These are phyloP conservation scores for Colius striatus DNA, from an alignment of 2,113 vertebrate genomes.

Conservation along the genomic window DNA sequence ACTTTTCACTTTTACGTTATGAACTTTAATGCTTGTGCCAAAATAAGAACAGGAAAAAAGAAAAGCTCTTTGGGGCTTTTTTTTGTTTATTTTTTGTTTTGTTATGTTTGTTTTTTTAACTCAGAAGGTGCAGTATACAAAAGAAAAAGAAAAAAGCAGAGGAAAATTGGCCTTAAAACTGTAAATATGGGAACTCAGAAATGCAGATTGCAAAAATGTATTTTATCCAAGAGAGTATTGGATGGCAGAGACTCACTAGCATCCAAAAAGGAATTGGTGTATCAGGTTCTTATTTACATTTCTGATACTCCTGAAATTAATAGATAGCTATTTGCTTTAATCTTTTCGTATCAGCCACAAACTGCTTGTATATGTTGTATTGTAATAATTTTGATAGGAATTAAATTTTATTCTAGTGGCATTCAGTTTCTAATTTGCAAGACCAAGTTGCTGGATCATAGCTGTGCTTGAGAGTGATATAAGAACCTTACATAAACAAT, in stretches of 20 bases:
- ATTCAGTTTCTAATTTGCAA: constrained; percentile 58
- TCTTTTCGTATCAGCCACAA: constrained; percentile 65
- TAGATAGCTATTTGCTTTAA: constrained; percentile 75
- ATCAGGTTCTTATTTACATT: constrained; percentile 74
- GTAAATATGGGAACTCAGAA: constrained; percentile 30
- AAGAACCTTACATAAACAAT: constrained; percentile 43
- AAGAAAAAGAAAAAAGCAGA: neutral
- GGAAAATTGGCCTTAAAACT: constrained; percentile 17
- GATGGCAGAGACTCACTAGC: constrained; percentile 7
- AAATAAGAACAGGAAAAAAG: constrained; percentile 38
- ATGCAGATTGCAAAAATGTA: constrained; percentile 26
- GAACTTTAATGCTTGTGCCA: neutral
- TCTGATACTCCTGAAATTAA: constrained; percentile 74
- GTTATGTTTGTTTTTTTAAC: constrained; percentile 23
- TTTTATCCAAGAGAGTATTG: constrained; percentile 33
- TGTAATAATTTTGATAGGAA: constrained; percentile 48
- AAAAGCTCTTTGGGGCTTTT: neutral
- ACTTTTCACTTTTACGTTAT: neutral
- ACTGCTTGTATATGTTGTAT: constrained; percentile 60
- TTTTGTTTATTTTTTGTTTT: neutral
- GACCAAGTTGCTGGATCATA: constrained; percentile 35
- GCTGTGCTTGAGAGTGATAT: constrained; percentile 56
- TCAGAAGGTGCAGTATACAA: constrained; percentile 34
- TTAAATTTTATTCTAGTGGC: constrained; percentile 34
- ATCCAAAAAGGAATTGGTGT: constrained; percentile 32